Evolutionary conservation across 1,140 invertebrate genomes (phyloP), one percentile per base, ranked within the genome.

Genomic region (Grapholita molesta): DNA sequence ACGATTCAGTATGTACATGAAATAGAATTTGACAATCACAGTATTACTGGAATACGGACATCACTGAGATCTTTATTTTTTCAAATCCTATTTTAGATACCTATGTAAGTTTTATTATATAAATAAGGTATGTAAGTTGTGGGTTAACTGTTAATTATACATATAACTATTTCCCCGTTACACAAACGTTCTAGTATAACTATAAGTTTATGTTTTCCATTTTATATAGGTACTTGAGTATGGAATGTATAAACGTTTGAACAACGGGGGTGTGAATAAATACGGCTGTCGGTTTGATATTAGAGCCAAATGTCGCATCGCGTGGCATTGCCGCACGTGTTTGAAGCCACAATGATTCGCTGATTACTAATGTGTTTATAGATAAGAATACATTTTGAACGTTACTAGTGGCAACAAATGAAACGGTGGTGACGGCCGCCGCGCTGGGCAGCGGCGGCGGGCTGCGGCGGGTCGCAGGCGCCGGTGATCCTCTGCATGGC

Each of bases 401-500:
- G 73, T 76, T 80, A 82, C 71, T 55, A 77, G 77, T 77, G 79
- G 77, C 71, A 70, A 78, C 65, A 78, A 76, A 77, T 74, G 74
- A 75, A 74, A 75, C 68, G 68, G 72, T 61, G 28, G 55, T 74
- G 72, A 83, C 78, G 78, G 76, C 73, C 74, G 77, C 69, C 70
- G 81, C 72, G 69, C 69, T 70, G 81, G 71, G 69, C 66, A 64
- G 57, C 69, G 70, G 67, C 73, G 72, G 64, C 73, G 71, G 82
- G 76, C 81, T 77, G n/a, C n/a, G 78, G 76, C 79, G 74, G 80
- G 73, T 70, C 79, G 83, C 79, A 83, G 83, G 83, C 82, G 84
- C 84, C 80, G 79, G 73, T 70, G 75, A 77, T 71, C 74, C 76
- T 76, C 82, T 83, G 83, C 77, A 82, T 84, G 72, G 75, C 71